These are phyloP conservation scores for Dicrurus megarhynchus DNA, from an alignment of 2,113 vertebrate species.

Conservation along the genomic window DNA sequence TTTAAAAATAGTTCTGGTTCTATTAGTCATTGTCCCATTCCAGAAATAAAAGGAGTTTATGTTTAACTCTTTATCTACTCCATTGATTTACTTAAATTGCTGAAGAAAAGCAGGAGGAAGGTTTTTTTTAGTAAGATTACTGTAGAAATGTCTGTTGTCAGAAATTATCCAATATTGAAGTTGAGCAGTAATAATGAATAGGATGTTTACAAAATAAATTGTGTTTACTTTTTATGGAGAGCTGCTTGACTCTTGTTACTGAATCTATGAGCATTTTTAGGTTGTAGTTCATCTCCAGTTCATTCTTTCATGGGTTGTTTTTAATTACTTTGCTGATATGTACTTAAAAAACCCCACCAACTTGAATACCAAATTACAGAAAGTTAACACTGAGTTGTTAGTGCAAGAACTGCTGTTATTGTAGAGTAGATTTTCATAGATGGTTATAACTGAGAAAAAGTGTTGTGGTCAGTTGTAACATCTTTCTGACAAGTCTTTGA, in stretches of 20 bases:
- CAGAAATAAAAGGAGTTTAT: constrained; percentile 41
- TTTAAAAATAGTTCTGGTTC: constrained; percentile 58
- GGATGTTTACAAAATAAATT: background rate
- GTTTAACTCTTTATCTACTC: constrained; percentile 34
- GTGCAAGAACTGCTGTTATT: background rate
- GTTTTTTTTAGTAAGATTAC: background rate
- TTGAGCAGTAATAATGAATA: background rate
- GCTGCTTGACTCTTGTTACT: background rate
- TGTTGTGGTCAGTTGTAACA: background rate
- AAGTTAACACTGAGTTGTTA: background rate
- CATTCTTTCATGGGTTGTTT: background rate
- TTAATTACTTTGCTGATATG: background rate
- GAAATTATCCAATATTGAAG: background rate
- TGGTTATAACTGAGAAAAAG: background rate
- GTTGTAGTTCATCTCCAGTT: background rate
- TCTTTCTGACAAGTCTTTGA: background rate
- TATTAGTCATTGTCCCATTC: constrained; percentile 53
- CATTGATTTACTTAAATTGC: background rate
- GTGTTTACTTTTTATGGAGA: background rate
- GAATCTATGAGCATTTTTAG: background rate
- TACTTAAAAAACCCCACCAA: background rate
- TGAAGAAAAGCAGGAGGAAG: background rate
- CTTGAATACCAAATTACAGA: background rate
- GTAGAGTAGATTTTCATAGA: background rate
- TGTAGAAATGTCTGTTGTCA: background rate